A percentile compares a stretch with the other conserved stretches of the same genome.
phyloP scores from a whole-genome alignment of 2,888 invertebrate species.

The Cryptosula pallasiana region DNA sequence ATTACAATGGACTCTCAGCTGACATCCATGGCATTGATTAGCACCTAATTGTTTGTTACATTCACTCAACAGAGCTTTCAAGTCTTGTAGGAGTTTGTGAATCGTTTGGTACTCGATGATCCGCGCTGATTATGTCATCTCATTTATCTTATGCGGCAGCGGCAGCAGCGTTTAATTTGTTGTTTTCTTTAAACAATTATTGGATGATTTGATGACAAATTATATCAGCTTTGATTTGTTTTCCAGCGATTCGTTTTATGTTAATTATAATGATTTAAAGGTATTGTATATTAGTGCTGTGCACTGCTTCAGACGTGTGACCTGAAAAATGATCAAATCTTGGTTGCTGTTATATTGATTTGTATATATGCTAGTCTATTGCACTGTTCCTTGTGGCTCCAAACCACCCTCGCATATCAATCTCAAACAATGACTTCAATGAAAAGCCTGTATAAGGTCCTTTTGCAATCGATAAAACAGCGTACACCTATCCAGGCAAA shows the following conservation, averaged over 20 bases:
- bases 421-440: constrained; percentile 19
- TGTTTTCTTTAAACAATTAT: background rate
- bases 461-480: constrained; percentile 4
- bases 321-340: background rate
- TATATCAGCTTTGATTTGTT: background rate
- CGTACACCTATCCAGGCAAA: constrained; percentile 7
- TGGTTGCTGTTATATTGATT: constrained; percentile 19
- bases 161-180: constrained; percentile 2
- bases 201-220: background rate
- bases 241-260: background rate
- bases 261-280: background rate
- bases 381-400: background rate
- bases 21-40: background rate
- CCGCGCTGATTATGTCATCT: background rate
- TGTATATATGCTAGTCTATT: constrained; percentile 18
- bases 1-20: background rate
- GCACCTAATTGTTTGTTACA: background rate
- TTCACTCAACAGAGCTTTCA: background rate
- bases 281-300: background rate
- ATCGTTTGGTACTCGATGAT: background rate
- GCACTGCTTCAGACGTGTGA: constrained; percentile 2
- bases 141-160: background rate
- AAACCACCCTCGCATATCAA: constrained; percentile 7
- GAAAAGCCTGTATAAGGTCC: background rate
- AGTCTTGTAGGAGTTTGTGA: too few species aligned